Percentiles rank a stretch among this genome's conserved stretches.
phyloP scores from a whole-genome alignment of 2,888 invertebrate genomes.

The Sylvicola fuscatus region DNA sequence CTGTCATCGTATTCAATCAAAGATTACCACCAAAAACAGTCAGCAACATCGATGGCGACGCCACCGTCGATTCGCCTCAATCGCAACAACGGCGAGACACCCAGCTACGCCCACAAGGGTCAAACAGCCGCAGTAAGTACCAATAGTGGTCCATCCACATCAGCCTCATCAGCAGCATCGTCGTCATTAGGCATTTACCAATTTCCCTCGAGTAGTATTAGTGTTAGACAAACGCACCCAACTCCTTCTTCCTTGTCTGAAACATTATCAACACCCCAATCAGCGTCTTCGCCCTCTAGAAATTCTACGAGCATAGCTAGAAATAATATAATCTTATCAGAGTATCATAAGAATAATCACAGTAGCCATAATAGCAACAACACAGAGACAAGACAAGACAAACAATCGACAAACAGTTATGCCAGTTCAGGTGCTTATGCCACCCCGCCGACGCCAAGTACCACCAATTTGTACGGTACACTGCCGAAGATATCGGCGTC shows the following conservation, averaged over 20 bases:
- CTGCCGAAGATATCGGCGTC: slow-evolving; percentile 16
- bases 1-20: not conserved
- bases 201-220: slow-evolving; percentile 9
- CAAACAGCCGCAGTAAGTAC: slow-evolving; percentile 1
- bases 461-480: slow-evolving; percentile 22
- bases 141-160: slow-evolving; percentile 8
- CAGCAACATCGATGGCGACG: too few species aligned
- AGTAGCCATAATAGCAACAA: slow-evolving; percentile 1
- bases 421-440: slow-evolving; percentile 5
- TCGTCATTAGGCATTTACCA: slow-evolving; percentile 10
- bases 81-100: slow-evolving; percentile 11
- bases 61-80: slow-evolving; percentile 14
- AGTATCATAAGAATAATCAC: slow-evolving; percentile 2
- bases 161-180: slow-evolving; percentile 6
- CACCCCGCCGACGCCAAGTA: slow-evolving; percentile 5
- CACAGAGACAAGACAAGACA: too few species aligned
- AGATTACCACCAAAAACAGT: too few species aligned
- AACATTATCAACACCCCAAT: slow-evolving; percentile 3
- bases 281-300: slow-evolving; percentile 17
- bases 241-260: slow-evolving; percentile 4
- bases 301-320: slow-evolving; percentile 12
- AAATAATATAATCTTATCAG: slow-evolving; percentile 10
- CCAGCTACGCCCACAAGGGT: too few species aligned
- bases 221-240: slow-evolving; percentile 4
- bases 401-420: slow-evolving; percentile 3